phyloP scores from a whole-genome alignment of 2,797 vertebrate genomes.

The Glyptemys insculpta region DNA sequence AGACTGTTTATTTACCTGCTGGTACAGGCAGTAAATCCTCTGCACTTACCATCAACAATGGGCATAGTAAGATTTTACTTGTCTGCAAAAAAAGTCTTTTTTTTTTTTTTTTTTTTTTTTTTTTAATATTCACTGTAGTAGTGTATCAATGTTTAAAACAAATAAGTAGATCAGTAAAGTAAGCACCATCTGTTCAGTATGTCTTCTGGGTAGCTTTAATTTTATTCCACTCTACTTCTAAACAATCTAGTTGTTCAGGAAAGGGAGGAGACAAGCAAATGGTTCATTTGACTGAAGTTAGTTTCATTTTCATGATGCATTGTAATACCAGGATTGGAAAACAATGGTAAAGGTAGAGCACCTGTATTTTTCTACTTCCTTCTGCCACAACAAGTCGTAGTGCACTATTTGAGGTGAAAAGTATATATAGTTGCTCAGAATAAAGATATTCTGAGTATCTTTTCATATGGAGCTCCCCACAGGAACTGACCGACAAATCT shows the following conservation, averaged over 20 bases:
- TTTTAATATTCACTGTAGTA: background rate
- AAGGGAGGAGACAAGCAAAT: constrained; percentile 8
- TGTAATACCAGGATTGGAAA: constrained; percentile 3
- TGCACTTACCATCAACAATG: constrained; percentile 57
- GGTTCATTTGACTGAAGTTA: constrained; percentile 12
- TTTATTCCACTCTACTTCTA: constrained; percentile 34
- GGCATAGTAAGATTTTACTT: constrained; percentile 50
- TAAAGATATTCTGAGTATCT: background rate
- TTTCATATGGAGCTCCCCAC: constrained; percentile 2
- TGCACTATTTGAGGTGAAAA: background rate
- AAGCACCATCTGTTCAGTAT: constrained; percentile 34
- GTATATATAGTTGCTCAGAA: background rate
- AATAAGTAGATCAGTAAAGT: constrained; percentile 28
- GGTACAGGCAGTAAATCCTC: constrained; percentile 66
- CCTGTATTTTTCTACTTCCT: background rate
- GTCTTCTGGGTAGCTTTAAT: constrained; percentile 13
- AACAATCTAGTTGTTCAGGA: constrained; percentile 9
- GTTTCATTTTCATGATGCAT: background rate
- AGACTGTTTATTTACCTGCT: constrained; percentile 74
- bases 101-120: accelerated
- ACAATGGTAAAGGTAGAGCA: background rate
- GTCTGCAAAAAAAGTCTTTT: background rate
- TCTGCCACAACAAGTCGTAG: background rate
- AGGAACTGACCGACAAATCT: background rate
- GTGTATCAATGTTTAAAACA: constrained; percentile 5